A percentile compares a stretch with the other conserved stretches of the same genome.
Conservation (phyloP, 2,888 invertebrate species). For the Euphydryas editha region DNA sequence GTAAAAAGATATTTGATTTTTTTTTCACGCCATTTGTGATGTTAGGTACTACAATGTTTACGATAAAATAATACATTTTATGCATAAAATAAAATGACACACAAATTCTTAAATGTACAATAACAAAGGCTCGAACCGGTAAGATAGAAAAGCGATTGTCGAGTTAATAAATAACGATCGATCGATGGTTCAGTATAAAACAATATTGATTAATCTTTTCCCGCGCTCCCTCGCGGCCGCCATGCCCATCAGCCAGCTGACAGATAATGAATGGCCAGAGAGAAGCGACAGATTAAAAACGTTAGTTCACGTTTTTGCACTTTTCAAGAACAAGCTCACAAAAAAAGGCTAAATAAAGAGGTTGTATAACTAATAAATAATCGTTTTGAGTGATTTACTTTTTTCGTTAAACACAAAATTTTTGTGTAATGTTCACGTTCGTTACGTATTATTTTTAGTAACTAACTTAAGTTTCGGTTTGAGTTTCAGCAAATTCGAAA, state of each 20-base stretch:
- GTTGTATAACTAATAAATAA: background rate
- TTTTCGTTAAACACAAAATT: too few species aligned
- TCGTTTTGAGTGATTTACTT: slow-evolving; percentile 5
- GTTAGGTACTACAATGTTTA: too few species aligned
- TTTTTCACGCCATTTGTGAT: too few species aligned
- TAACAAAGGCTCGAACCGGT: slow-evolving; percentile 5
- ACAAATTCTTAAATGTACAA: background rate
- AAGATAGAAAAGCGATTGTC: slow-evolving; percentile 22
- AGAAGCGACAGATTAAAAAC: slow-evolving; percentile 45
- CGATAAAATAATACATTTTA: too few species aligned
- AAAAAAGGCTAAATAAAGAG: background rate
- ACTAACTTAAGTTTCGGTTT: too few species aligned
- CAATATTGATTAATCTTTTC: slow-evolving; percentile 50
- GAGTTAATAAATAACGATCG: slow-evolving; percentile 37
- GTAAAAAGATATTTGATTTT: too few species aligned
- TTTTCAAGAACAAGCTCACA: slow-evolving; percentile 18
- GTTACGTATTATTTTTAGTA: too few species aligned
- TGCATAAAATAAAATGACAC: too few species aligned
- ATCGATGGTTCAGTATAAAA: slow-evolving; percentile 41
- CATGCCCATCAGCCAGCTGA: slow-evolving; percentile 41
- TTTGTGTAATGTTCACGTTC: too few species aligned
- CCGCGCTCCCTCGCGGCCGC: slow-evolving; percentile 39
- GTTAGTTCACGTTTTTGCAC: slow-evolving; percentile 40
- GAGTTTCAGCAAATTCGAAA: too few species aligned
- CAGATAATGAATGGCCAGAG: slow-evolving; percentile 49